These are phyloP conservation scores for Agriotes lineatus DNA, from an alignment of 2,888 invertebrate genomes.

Conservation along the genomic window DNA sequence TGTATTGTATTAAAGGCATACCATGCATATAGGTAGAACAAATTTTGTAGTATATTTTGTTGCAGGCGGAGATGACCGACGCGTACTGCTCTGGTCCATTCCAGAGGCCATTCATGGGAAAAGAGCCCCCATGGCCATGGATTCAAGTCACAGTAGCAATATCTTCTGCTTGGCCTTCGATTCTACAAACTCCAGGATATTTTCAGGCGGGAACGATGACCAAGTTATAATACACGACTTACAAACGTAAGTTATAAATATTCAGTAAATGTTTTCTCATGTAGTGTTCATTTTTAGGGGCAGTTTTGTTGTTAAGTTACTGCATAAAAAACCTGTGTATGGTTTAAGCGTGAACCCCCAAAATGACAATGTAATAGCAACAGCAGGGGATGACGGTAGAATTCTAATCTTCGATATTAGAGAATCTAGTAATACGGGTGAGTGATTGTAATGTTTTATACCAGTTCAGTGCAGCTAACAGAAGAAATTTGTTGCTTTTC, in stretches of 20 bases:
- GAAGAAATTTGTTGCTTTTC: slow-evolving; percentile 23
- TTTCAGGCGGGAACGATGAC: slow-evolving; percentile 96
- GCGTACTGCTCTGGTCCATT: slow-evolving; percentile 92
- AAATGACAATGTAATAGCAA: slow-evolving; percentile 86
- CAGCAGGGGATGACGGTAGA: slow-evolving; percentile 93
- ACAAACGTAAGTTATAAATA: slow-evolving; percentile 82
- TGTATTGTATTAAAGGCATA: too few species aligned
- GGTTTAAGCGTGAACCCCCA: slow-evolving; percentile 89
- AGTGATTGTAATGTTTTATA: background rate
- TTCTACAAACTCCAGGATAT: slow-evolving; percentile 81
- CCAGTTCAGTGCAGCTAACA: background rate
- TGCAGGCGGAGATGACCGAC: slow-evolving; percentile 93
- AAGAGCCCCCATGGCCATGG: slow-evolving; percentile 78
- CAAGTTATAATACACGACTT: slow-evolving; percentile 93
- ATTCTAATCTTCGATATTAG: slow-evolving; percentile 88
- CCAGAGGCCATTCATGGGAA: slow-evolving; percentile 79
- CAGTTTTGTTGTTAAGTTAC: slow-evolving; percentile 77
- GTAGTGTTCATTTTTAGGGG: slow-evolving; percentile 69
- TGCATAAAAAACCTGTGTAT: slow-evolving; percentile 91
- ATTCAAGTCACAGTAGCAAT: slow-evolving; percentile 89
- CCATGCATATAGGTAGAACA: too few species aligned
- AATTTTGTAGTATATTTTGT: too few species aligned
- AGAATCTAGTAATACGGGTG: slow-evolving; percentile 65
- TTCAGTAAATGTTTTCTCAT: too few species aligned
- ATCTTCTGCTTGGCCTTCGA: slow-evolving; percentile 94